phyloP scores from a whole-genome alignment of 2,113 vertebrate species.

The Antechinus stuartii region DNA sequence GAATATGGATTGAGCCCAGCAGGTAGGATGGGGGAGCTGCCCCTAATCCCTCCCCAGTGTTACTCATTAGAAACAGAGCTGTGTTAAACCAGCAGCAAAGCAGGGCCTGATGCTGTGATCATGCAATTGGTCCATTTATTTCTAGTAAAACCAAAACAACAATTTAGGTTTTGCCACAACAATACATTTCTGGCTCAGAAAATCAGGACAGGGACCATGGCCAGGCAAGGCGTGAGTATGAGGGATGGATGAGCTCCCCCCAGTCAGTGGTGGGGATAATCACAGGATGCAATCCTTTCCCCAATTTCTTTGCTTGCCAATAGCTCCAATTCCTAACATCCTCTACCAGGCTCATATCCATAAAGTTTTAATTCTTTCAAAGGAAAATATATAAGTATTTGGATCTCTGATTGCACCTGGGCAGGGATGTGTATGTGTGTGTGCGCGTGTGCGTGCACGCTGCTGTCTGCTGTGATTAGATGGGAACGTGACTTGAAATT shows the following conservation, averaged over 20 bases:
- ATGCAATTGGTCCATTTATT: not conserved
- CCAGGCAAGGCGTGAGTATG: not conserved
- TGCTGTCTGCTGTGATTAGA: not conserved
- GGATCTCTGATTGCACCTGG: not conserved
- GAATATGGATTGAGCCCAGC: not conserved
- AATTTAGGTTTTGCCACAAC: not conserved
- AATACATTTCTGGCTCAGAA: not conserved
- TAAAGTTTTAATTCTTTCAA: not conserved
- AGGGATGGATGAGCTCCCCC: not conserved
- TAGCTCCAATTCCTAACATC: not conserved
- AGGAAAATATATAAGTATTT: not conserved
- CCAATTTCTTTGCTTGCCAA: not conserved
- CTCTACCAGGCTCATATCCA: not conserved
- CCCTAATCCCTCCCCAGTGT: not conserved
- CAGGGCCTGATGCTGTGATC: not conserved
- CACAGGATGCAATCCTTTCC: not conserved
- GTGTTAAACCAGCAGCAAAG: not conserved
- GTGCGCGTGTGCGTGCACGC: not conserved
- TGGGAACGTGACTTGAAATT: not conserved
- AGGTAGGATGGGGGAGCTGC: not conserved
- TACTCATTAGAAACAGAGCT: not conserved
- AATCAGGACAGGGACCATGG: not conserved
- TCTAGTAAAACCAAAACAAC: not conserved
- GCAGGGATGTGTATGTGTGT: not conserved
- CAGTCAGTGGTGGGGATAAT: not conserved